Evolutionary conservation across 37 sponge, comb jelly and placozoan species (phyloP), one percentile per base, ranked within the genome.

Genomic region (Oopsacas minuta): DNA sequence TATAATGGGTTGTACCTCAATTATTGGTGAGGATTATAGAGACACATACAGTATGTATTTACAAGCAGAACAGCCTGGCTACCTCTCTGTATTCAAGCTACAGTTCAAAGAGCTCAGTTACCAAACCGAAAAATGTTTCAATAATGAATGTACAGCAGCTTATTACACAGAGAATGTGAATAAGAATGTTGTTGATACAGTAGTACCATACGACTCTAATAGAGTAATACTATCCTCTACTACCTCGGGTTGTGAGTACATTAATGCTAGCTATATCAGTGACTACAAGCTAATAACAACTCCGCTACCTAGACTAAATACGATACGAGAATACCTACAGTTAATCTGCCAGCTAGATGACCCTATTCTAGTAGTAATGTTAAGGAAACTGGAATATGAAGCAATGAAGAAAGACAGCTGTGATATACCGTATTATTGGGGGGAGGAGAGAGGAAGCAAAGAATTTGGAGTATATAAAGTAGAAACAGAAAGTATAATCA

Each of bases 51-150:
- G 75, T 25, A 7, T 61, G 28, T 61, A 61, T 34, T 20, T 61
- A 3, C 75, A 61, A 61, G 75, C 75, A 61, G 75, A 61, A 61
- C 32, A 61, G 22, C 75, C 75, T 32, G 75, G 75, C 22, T 61
- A 61, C 75, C 75, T 61, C 3, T 61, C 75, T 61, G 75, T 61
- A 12, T 61, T 61, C 30, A 10, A 61, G 22, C 30, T 61, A 34
- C 75, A 61, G 75, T 61, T 61, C 30, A 34, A 10, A 3, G 75
- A 61, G 75, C 75, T 61, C 3, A 61, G 28, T 34, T 61, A 61
- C 30, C 75, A 61, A 61, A 61, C 75, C 28, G 75, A 61, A n/a
- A 61, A 61, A 34, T 61, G 28, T 25, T 61, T 3, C 75, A 61
- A 61, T n/a, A 5, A 61, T 12, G 32, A 10, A 25, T 61, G 28